Conservation (phyloP, 1,140 invertebrate species). For the Onthophagus taurus region DNA sequence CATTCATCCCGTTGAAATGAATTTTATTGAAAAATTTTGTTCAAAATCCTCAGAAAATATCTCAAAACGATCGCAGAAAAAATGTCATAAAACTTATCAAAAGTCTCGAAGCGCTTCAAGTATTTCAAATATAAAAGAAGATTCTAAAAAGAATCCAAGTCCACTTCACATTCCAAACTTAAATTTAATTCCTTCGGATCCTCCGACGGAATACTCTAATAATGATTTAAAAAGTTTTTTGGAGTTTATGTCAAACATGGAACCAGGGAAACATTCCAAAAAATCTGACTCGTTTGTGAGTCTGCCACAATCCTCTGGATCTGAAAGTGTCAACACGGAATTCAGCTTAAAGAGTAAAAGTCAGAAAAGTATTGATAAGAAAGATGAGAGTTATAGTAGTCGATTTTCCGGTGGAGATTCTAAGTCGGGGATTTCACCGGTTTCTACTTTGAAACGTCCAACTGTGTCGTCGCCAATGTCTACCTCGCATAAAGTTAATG, state of each 20-base stretch:
- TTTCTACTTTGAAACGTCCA: slow-evolving; percentile 13
- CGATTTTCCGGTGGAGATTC: slow-evolving; percentile 8
- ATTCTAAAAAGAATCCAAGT: neutral
- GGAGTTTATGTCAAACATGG: slow-evolving; percentile 1
- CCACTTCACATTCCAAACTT: neutral
- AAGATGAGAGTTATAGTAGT: slow-evolving; percentile 8
- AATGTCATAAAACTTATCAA: too few species aligned
- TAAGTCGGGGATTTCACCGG: slow-evolving; percentile 3
- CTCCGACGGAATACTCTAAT: too few species aligned
- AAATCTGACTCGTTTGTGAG: too few species aligned
- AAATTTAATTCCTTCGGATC: neutral
- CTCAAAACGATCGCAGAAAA: too few species aligned
- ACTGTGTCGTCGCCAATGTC: neutral
- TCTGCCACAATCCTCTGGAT: too few species aligned
- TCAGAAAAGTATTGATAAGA: too few species aligned
- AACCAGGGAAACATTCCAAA: neutral
- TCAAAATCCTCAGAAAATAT: slow-evolving; percentile 1
- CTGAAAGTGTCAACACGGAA: neutral
- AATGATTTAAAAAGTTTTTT: slow-evolving; percentile 6
- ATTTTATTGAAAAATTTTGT: slow-evolving; percentile 2
- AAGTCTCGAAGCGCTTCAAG: too few species aligned
- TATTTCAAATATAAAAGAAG: neutral
- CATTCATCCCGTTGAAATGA: neutral
- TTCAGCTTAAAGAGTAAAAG: slow-evolving; percentile 3
- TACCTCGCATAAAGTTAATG: too few species aligned